Base-by-base conservation (phyloP, 1,140 invertebrate genomes). In the Theocolax elegans region DNA sequence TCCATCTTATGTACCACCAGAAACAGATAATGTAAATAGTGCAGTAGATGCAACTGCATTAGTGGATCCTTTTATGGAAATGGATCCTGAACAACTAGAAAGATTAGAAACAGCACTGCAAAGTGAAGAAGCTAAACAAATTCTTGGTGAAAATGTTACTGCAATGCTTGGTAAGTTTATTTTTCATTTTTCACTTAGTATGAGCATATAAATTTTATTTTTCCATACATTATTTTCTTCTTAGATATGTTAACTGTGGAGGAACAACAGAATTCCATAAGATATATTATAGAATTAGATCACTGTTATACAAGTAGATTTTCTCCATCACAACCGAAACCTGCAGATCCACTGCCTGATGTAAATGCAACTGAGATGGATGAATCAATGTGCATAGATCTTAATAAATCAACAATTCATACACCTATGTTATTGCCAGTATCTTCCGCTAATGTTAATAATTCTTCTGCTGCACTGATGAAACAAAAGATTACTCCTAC, bases 51-150 rank as follows among this genome's bases (percentile, higher is more conserved):
- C 77, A 3, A 70, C 72, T 44, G 75, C 73, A 17, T 75, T 87
- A 13, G 80, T 81, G 6, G 86, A 89, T 75, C 87, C 88, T 59
- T 88, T 89, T 69, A 85, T 87, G 79, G 85, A 87, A 71, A 87
- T 89, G 80, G 87, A 89, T 79, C 87, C 87, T 48, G 89, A 90
- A 72, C 87, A 89, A 42, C 75, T 90, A 64, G 85, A 87, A 72
- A 82, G 85, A 69, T 76, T 90, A 35, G 89, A 89, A 76, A 88
- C 87, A 54, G 88, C 88, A 23, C 72, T 90, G 3, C 86, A 88
- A 67, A 89, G 88, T 23, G 88, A 90, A 80, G 85, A 89, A 72
- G 89, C 88, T 3, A 88, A 87, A 66, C 86, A 88, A 75, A 87
- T 90, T 66, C 80, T 90, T 23, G 88, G 88, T 31, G 87, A 88